A percentile compares a stretch with the other conserved stretches of the same genome.
Evolutionary conservation across 2,797 vertebrate species (phyloP).

Genomic region (Toxotes lorentzi): DNA sequence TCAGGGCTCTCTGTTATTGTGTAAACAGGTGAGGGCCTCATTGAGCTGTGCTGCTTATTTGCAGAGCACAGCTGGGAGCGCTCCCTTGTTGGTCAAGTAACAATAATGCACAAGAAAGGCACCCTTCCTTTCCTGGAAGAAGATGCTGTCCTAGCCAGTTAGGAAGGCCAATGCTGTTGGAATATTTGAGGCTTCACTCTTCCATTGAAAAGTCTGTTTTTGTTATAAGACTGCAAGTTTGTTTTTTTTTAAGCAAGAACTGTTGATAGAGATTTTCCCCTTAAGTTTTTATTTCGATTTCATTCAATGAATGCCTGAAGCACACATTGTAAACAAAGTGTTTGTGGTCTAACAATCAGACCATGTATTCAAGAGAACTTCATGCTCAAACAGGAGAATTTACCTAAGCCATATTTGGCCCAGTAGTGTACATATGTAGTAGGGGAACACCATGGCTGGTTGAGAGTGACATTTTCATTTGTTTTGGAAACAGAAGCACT

Average conservation of each 20-base stretch:
- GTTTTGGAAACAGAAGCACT: conserved; percentile 58
- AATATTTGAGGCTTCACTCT: conserved; percentile 22
- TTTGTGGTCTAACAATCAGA: neutral
- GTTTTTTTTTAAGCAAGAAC: neutral
- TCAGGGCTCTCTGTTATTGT: conserved; percentile 25
- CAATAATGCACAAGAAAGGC: neutral
- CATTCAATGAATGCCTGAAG: neutral
- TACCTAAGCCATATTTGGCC: neutral
- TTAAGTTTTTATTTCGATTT: neutral
- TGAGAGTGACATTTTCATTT: conserved; percentile 54
- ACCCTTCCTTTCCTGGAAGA: neutral
- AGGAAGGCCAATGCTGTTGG: neutral
- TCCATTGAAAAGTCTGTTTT: conserved; percentile 5
- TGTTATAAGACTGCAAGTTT: neutral
- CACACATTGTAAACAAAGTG: neutral
- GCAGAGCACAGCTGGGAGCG: conserved; percentile 42
- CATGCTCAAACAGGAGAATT: conserved; percentile 7
- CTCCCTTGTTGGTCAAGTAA: neutral
- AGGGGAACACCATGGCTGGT: conserved; percentile 26
- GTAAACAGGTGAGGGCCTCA: conserved; percentile 50
- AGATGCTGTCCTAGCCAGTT: neutral
- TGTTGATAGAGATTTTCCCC: neutral
- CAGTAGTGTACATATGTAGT: neutral
- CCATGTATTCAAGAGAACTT: neutral
- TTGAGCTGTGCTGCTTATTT: conserved; percentile 41